These are phyloP conservation scores for Ornithorhynchus anatinus DNA, from an alignment of 2,113 vertebrate species.

Conservation along the genomic window DNA sequence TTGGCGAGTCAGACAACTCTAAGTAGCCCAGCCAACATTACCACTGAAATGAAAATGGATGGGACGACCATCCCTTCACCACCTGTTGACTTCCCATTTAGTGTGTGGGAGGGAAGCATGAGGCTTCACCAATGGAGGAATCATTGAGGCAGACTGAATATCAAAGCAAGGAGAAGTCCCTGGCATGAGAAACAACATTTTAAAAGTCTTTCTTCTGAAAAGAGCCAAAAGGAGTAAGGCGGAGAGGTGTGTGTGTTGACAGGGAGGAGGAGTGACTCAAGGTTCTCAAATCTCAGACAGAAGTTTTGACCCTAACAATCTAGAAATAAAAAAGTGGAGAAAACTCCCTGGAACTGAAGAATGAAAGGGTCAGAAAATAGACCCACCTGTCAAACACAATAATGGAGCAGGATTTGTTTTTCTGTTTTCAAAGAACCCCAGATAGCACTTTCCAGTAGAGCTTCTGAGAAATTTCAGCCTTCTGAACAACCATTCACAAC, in stretches of 20 bases:
- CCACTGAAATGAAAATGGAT: constrained; percentile 6
- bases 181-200: not conserved
- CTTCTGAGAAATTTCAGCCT: not conserved
- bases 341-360: not conserved
- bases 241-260: too few relatives aligned
- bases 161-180: not conserved
- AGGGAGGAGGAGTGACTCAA: not conserved
- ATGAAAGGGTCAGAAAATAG: not conserved
- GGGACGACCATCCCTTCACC: not conserved
- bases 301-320: too few relatives aligned
- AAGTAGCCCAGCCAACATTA: not conserved
- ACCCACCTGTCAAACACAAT: not conserved
- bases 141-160: not conserved
- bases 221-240: not conserved
- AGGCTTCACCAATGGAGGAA: not conserved
- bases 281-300: not conserved
- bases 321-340: too few relatives aligned
- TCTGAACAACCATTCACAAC: not conserved
- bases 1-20: not conserved
- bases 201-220: not conserved
- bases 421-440: not conserved
- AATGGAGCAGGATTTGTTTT: not conserved
- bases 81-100: not conserved
- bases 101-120: not conserved
- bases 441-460: not conserved